Evolutionary conservation across 2,888 invertebrate species (phyloP), one percentile per base, ranked within the genome.

Genomic region (Malthinus seriepunctatus): DNA sequence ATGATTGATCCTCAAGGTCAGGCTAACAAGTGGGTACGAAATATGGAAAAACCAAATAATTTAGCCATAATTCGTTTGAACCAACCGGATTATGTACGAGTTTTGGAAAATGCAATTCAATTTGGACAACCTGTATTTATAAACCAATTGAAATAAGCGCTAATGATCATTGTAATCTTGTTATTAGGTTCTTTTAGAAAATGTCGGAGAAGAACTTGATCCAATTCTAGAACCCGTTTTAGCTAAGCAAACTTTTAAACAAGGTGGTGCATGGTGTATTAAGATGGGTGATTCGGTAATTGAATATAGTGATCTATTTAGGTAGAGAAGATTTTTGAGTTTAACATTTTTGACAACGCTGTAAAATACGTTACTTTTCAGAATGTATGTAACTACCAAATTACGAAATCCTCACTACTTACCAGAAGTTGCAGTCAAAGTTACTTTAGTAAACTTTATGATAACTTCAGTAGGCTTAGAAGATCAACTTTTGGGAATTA

Each of bases 1-100:
- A 91, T 96, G 89, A 94, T 97, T 66, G 97, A 97, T 79, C 97
- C 97, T 0, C 96, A 97, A 75, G 90, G 91, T 0, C 95, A 95
- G 76, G 95, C 95, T 0, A 95, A 94, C 73, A 91, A 92, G 72
- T 97, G 96, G 95, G 84, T 96, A 34, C 94, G 93, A 77, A 95
- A 94, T 76, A 89, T 94, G 89, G 95, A 96, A 75, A 93, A 91
- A 71, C 83, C 85, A 0, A 91, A 93, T 73, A 91, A 91, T 73
- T 76, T 96, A 42, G 88, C 88, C 62, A 84, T 94, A 3, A 89
- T 93, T 61, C 87, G 94, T 52, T 80, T 93, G 64, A 88, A 87
- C 59, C 94, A 95, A 71, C 80, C 87, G 0, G 95, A 96, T 78
- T 92, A 95, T 73, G 87, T 91, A 0, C 80, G 92, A 68, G 83